Conservation (phyloP, 1,140 invertebrate species). For the Ditylenchus dipsaci region DNA sequence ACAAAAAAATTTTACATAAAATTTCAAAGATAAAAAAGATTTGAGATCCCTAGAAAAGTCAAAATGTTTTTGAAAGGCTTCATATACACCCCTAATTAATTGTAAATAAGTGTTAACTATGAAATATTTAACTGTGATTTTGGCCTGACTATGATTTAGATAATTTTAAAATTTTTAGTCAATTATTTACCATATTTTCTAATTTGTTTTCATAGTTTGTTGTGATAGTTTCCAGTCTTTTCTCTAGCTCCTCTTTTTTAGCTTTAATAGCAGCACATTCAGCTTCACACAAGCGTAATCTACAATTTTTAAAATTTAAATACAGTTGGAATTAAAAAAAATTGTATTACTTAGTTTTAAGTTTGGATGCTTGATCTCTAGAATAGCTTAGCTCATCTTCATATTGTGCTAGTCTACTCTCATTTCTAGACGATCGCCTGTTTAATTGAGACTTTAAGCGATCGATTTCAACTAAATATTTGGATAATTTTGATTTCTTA, state of each 20-base stretch:
- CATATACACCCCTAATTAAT: too few relatives aligned
- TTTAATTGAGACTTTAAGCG: not conserved
- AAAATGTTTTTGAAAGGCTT: too few relatives aligned
- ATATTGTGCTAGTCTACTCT: not conserved
- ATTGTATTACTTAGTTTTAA: not conserved
- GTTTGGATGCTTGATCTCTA: constrained; percentile 1
- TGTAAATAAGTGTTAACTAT: too few relatives aligned
- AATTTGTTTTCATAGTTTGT: not conserved
- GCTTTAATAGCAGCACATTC: not conserved
- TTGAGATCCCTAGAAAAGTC: too few relatives aligned
- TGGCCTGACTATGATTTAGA: too few relatives aligned
- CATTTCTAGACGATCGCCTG: not conserved
- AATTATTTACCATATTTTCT: not conserved
- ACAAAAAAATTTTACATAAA: too few relatives aligned
- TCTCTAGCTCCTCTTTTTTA: not conserved
- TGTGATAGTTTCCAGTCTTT: not conserved
- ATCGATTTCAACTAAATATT: not conserved
- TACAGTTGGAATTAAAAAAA: not conserved
- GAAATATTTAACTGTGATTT: too few relatives aligned
- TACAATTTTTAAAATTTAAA: too few relatives aligned
- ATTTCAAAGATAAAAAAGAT: too few relatives aligned
- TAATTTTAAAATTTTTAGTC: too few relatives aligned
- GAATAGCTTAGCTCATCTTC: not conserved
- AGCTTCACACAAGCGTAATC: not conserved
- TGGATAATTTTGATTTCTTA: too few relatives aligned